Base-by-base conservation (phyloP, 2,888 invertebrate genomes). In the Eupeodes latifasciatus region DNA sequence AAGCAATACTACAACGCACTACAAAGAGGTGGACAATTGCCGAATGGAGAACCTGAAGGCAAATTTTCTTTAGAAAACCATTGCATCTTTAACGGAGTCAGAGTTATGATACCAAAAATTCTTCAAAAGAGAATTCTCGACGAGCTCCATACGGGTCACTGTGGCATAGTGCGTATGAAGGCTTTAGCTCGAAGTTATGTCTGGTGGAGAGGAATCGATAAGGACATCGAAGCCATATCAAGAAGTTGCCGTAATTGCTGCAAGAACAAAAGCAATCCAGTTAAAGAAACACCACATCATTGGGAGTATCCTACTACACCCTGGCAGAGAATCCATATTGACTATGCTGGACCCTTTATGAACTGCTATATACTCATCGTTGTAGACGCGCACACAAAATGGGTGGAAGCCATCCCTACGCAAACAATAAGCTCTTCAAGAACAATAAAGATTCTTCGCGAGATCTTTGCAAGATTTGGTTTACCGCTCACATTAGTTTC, bases 341-440 rank as follows among this genome's bases (percentile, higher is more conserved):
- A 75, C 19, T 71, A 80, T 16, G 71, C 62, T 64, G 71, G 75
- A 9, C 79, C 67, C 19, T 84, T 79, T 66, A 67, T 74, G 79
- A 62, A 82, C 19, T 74, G 74, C 19, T 49, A 66, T 27, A 40
- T 69, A 64, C 57, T 85, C 16, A 57, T 81, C 16, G 55, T 79
- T 1, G 79, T 82, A 11, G 86, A 86, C 27, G 79, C 57, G 19
- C 67, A 59, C 36, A 51, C 78, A 7, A 86, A 81, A 12, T 86
- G 75, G 77, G 55, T 81, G 10, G 78, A 85, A 77, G 81, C 57
- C 14, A 71, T 80, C 49, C 77, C 75, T 49, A 81, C 66, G 27
- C 51, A 64, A 66, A 40, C 67, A 47, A 67, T 61, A 14, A 66
- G 47, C n/a, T 12, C 74, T 10, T 34, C 61, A 61, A 66, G 57